phyloP scores from a whole-genome alignment of 2,797 vertebrate genomes.

The Myotis pilosus region DNA sequence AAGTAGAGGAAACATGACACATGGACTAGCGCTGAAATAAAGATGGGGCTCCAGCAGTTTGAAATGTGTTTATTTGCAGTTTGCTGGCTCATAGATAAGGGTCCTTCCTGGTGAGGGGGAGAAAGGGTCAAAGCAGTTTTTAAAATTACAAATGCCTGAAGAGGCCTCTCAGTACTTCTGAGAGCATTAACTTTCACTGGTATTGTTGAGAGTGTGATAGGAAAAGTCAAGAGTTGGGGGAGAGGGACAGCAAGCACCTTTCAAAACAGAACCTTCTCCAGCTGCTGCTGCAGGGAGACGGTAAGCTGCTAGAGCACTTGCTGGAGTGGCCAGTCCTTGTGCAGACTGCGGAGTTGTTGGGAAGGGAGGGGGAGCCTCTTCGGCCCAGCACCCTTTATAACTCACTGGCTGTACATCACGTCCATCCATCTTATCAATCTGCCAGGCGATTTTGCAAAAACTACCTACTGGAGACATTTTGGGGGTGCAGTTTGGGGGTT shows the following conservation, averaged over 20 bases:
- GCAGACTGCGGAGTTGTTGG: neutral
- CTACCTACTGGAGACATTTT: neutral
- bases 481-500: neutral
- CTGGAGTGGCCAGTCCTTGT: neutral
- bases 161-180: neutral
- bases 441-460: neutral
- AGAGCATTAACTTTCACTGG: neutral
- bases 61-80: conserved; percentile 8
- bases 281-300: neutral
- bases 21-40: neutral
- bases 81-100: neutral
- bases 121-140: neutral
- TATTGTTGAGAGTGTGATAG: neutral
- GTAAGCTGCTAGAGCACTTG: rapidly evolving
- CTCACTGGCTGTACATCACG: neutral
- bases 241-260: neutral
- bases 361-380: neutral
- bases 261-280: neutral
- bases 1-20: neutral
- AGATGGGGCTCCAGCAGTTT: neutral
- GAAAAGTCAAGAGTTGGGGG: neutral
- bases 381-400: neutral
- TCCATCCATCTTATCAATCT: neutral
- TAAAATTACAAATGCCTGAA: neutral
- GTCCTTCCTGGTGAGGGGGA: neutral